Base-by-base conservation (phyloP, 2,113 vertebrate species). In the Ptilonorhynchus violaceus region DNA sequence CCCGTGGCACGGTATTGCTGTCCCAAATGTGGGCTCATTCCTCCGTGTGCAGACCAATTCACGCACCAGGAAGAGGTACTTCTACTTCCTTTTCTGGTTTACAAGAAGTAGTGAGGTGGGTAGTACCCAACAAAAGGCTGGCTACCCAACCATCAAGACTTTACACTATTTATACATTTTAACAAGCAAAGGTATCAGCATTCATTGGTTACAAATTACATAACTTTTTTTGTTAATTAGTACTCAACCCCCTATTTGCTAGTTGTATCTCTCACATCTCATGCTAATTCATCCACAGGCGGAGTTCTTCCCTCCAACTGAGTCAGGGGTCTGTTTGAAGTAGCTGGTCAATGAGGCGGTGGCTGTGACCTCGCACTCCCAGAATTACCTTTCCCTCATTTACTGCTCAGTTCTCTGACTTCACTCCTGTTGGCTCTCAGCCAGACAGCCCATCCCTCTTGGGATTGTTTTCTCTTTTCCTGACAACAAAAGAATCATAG, bases 341-440 rank as follows among this genome's bases (percentile, higher is more conserved):
- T 0, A 46, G 23, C 23, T 0, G 0, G 23, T 55, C n/a, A 30
- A 5, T 30, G n/a, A 30, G 20, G 25, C 39, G 18, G 13, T 53
- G 49, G 28, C 13, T 62, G n/a, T 35, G 16, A 47, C 35, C 49
- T 72, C 56, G 18, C 56, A 30, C 10, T 63, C 53, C 56, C 67
- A 63, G 69, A 63, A 35, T 30, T 2, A 49, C 13, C 11, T 56
- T 70, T n/a, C 23, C 56, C 11, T 33, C 85, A n/a, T 19, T 20
- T 8, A 41, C n/a, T 14, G 13, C 3, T 53, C 64, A 27, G 28
- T 7, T 55, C 46, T 25, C n/a, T 30, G 19, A 24, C n/a, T 24
- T 78, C 64, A 47, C n/a, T n/a, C 15, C 56, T 11, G 39, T 15
- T 19, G 30, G 33, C 56, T 28, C 74, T 28, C 3, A 1, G 63